Percentiles rank a stretch among this genome's conserved stretches.
phyloP scores from a whole-genome alignment of 2,888 invertebrate species.

The Cephus spinipes region DNA sequence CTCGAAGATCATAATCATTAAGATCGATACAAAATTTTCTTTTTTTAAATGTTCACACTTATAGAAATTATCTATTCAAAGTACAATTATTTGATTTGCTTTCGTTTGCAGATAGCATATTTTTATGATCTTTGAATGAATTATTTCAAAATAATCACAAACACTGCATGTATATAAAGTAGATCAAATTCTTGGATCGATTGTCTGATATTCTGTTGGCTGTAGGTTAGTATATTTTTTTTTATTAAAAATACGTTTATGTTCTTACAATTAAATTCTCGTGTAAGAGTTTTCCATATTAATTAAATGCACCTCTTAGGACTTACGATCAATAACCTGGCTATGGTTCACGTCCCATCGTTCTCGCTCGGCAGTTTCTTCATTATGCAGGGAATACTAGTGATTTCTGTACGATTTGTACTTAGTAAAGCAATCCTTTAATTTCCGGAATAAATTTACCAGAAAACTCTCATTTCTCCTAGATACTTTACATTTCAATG shows the following conservation, averaged over 20 bases:
- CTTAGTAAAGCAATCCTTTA: background rate
- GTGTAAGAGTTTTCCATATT: background rate
- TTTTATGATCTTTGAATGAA: background rate
- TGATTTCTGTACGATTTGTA: background rate
- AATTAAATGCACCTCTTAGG: background rate
- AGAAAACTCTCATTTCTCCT: background rate
- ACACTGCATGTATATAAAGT: background rate
- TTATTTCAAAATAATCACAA: too few species aligned
- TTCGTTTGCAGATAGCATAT: background rate
- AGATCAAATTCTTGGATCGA: background rate
- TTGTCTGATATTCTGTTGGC: background rate
- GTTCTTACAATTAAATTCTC: too few species aligned
- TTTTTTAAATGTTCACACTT: background rate
- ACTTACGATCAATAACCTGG: background rate
- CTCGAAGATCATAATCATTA: background rate
- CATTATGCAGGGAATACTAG: background rate
- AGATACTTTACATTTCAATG: background rate
- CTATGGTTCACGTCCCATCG: background rate
- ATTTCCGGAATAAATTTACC: background rate
- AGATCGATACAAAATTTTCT: background rate
- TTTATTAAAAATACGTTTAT: background rate
- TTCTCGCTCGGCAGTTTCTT: background rate
- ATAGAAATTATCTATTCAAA: background rate
- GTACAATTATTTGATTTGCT: background rate
- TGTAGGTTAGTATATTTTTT: background rate